phyloP scores from a whole-genome alignment of 1,140 invertebrate genomes.

The Nasonia vitripennis region DNA sequence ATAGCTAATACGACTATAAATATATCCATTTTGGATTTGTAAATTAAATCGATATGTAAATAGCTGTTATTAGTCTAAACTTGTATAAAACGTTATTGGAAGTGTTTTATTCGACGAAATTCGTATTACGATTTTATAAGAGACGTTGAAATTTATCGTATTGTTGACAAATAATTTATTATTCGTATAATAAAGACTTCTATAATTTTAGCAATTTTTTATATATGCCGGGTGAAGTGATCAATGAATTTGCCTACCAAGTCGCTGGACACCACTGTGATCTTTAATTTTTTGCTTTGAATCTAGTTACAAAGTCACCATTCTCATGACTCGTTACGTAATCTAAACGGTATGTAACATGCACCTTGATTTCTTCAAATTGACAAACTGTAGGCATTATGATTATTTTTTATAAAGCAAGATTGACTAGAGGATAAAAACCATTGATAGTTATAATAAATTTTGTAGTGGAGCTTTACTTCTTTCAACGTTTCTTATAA shows the following conservation, averaged over 20 bases:
- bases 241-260: background rate
- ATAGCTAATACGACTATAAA: background rate
- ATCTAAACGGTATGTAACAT: background rate
- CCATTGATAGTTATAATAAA: background rate
- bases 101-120: background rate
- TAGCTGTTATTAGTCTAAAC: background rate
- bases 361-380: background rate
- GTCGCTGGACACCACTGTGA: background rate
- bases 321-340: background rate
- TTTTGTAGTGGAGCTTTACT: background rate
- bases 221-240: background rate
- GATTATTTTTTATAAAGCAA: background rate
- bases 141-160: background rate
- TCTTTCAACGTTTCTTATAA: background rate
- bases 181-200: background rate
- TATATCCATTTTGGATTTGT: background rate
- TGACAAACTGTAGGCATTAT: background rate
- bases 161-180: constrained; percentile 1
- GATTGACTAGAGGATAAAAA: background rate
- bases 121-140: background rate
- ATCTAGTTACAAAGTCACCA: constrained; percentile 2
- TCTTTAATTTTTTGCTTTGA: background rate
- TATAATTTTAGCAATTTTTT: background rate
- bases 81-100: background rate
- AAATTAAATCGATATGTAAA: background rate